A percentile compares a stretch with the other conserved stretches of the same genome.
Evolutionary conservation across 2,888 invertebrate species (phyloP).

Genomic region (Tenthredo livida): DNA sequence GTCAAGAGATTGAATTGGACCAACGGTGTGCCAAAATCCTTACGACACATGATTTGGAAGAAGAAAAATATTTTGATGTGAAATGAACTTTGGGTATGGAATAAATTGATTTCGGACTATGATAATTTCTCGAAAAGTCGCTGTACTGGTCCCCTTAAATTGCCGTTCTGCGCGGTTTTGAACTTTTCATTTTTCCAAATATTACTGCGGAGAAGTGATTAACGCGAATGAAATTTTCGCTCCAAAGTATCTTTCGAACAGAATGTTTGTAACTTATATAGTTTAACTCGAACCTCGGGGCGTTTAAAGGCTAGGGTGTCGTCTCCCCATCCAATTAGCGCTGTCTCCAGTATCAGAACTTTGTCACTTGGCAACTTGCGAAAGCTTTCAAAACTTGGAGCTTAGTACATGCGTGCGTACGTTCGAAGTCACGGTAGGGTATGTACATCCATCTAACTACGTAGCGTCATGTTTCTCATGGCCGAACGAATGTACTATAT

Average conservation of each 20-base stretch:
- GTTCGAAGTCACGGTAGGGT: background rate
- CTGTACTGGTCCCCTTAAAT: no score
- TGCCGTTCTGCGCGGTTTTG: no score
- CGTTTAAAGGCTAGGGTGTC: slow-evolving; percentile 4
- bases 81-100: no score
- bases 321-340: slow-evolving; percentile 36
- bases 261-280: background rate
- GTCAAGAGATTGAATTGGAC: no score
- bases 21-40: no score
- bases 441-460: background rate
- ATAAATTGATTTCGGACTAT: no score
- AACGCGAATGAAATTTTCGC: background rate
- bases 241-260: background rate
- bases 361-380: slow-evolving; percentile 33
- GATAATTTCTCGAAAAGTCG: no score
- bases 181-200: background rate
- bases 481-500: background rate
- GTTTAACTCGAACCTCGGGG: slow-evolving; percentile 2
- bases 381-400: slow-evolving; percentile 22
- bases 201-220: background rate
- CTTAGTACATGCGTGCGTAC: background rate
- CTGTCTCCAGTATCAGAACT: slow-evolving; percentile 15
- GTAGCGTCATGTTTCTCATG: background rate
- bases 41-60: no score
- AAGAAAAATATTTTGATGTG: no score